Evolutionary conservation across 2,888 invertebrate genomes (phyloP).

Genomic region (Hirtodrosophila duncani): DNA sequence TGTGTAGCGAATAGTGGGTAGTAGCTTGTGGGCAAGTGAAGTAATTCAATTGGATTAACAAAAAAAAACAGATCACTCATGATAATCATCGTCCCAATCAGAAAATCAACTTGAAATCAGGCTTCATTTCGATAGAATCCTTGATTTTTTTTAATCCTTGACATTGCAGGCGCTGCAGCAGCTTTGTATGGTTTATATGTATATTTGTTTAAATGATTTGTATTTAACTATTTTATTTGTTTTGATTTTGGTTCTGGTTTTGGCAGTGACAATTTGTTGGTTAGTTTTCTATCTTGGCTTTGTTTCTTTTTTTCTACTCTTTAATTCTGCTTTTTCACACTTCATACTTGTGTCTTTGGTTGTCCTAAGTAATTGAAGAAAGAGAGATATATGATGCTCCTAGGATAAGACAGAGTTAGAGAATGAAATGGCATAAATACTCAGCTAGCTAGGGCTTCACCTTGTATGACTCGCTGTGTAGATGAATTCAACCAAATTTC

Average conservation of each 20-base stretch:
- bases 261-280: constrained; percentile 56
- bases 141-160: neutral
- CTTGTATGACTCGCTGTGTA: no score
- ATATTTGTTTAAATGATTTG: constrained; percentile 14
- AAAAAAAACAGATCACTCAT: no score
- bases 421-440: neutral
- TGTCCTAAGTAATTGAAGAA: constrained; percentile 23
- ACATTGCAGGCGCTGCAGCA: constrained; percentile 19
- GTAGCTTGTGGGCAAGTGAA: no score
- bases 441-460: no score
- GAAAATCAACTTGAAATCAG: no score
- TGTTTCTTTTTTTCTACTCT: constrained; percentile 47
- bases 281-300: constrained; percentile 43
- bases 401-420: neutral
- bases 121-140: no score
- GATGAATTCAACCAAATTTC: no score
- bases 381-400: neutral
- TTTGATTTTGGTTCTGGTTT: neutral
- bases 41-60: no score
- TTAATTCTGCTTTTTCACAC: no score
- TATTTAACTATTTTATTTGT: constrained; percentile 11
- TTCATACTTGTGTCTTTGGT: no score
- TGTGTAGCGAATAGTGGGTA: no score
- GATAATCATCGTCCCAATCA: no score
- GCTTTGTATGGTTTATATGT: constrained; percentile 4